Base-by-base conservation (phyloP, 2,888 invertebrate species). In the Aspidiotus destructor region DNA sequence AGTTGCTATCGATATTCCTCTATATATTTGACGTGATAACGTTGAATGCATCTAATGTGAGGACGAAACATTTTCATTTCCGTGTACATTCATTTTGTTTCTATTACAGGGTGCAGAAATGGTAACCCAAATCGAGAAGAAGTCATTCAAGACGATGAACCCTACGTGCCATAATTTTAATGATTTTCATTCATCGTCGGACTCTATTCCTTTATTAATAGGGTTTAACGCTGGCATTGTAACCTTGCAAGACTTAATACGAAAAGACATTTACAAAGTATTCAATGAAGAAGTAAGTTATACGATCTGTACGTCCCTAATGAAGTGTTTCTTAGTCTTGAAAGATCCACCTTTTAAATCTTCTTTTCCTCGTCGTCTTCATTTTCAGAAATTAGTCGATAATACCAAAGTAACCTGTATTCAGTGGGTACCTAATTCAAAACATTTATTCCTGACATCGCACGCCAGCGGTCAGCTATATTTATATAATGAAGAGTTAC, bases 121-220 rank as follows among this genome's bases (percentile, higher is more conserved):
- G 76, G 92, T 90, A 72, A 96, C 96, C 79, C 97, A 97, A 55
- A 86, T 98, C 74, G 98, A 99, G 79, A 99, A 98, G 79, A 90
- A 97, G 78, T 88, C 95, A 76, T 99, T 99, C 80, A 98, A 98
- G 82, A 97, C 97, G 76, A 97, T 96, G 65, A 95, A 92, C 80
- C 99, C 98, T 16, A 99, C 98, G 41, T 97, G 97, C 79, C 99
- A 99, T 77, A 96, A 97, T 81, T 98, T 99, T 80, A 98, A 98
- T 82, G 84, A 85, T 63, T 83, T 86, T 73, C 86, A 88, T 64
- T 88, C 89, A 76, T 86, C 87, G 70, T 81, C 84, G 15, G 92
- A 94, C 71, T 88, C 88, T 78, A 90, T 93, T 28, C 88, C 90
- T 67, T 82, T 99, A 73, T 83, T 98, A 74, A 93, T 99, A 75